Base-by-base conservation (phyloP, 2,797 vertebrate species). In the Enteromius trimaculatus region DNA sequence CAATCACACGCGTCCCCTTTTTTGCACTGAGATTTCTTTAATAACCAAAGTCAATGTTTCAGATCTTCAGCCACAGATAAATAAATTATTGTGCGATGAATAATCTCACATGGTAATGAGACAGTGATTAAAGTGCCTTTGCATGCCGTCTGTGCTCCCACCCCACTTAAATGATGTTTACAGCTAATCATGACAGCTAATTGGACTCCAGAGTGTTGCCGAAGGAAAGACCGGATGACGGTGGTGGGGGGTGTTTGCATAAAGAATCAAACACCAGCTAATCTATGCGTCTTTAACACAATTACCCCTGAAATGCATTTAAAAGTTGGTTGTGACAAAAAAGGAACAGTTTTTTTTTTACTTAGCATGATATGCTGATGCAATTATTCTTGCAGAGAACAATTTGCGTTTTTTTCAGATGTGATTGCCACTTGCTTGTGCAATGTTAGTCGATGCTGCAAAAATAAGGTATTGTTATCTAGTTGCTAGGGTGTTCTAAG, bases 101-200 rank as follows among this genome's bases (percentile, higher is more conserved):
- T 60, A 80, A 80, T 66, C 66, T 26, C 53, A 68, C 51, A 49
- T 69, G 39, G 62, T 70, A 83, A 83, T 81, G 58, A 85, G 68
- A 53, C 47, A 1, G 23, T 83, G 82, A 85, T 85, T 76, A 83
- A 85, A 83, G 81, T 39, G 58, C 17, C 80, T 75, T 82, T 55
- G 44, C 82, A 74, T 60, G 68, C 55, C 26, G 55, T 64, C 65
- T 31, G 65, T 71, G 51, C 29, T 42, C 42, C n/a, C 77, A 70
- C 51, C 49, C 68, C 19, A 37, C 17, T 13, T 79, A 79, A 81
- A 77, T 65, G 17, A 60, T 26, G 68, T 84, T 81, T 81, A 84
- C 49, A 47, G 66, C 78, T 79, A 81, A 83, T 86, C 79, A 81
- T 76, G 60, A 42, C 37, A 47, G 65, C 66, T 80, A 72, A 77